Base-by-base conservation (phyloP, 1,140 invertebrate genomes). In the Pseudomyrmex dendroicus region DNA sequence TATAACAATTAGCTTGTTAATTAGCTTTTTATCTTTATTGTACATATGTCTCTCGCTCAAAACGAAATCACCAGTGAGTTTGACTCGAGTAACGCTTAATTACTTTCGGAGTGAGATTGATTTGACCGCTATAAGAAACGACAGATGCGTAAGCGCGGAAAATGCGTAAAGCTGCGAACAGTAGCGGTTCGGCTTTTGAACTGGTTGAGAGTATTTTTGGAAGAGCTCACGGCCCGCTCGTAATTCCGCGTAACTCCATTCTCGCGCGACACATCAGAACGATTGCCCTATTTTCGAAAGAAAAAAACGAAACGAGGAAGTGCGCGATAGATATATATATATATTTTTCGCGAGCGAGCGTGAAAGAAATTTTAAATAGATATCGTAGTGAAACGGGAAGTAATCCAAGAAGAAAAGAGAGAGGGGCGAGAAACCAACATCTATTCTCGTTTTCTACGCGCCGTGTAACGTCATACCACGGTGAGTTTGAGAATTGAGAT, bases 151-250 rank as follows among this genome's bases (percentile, higher is more conserved):
- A 25, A 62, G 56, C 15, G 54, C 54, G 35, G 77, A 50, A 84
- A 83, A 80, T 59, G 66, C 80, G 86, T 57, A 64, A 77, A 59
- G 57, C 67, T 20, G 20, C 67, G 63, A 80, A 68, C 84, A 84
- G 68, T 82, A 83, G 74, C 72, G 63, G 66, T 76, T 88, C 63
- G 84, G 80, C 83, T 87, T 86, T 83, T 82, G 62, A 67, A 74
- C 78, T 80, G 72, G 67, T 78, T 25, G 62, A n/a, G 82, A 82
- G 74, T 89, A 89, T 89, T 89, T 89, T 89, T 88, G 86, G 87
- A 86, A 84, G 85, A 84, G 85, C 87, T 62, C 80, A 57, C 77
- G 61, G 57, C 22, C 35, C 57, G 73, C 84, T 86, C 84, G 78
- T 85, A 77, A 73, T 77, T 73, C 76, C 57, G 25, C 61, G 74